Base-by-base conservation (phyloP, 2,113 vertebrate species). In the Deroptyus accipitrinus region DNA sequence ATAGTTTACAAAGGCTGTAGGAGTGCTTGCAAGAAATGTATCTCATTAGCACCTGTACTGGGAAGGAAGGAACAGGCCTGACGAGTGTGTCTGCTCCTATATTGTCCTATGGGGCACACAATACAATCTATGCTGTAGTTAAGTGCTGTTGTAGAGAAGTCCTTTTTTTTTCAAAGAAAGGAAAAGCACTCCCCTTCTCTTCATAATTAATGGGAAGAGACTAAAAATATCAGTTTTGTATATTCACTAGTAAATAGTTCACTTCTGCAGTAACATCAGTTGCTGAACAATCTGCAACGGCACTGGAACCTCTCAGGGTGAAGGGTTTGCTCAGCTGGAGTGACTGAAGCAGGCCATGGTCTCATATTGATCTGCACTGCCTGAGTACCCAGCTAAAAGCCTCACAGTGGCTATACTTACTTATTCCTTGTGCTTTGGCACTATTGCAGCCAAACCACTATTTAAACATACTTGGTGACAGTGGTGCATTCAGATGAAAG, bases 221-320 rank as follows among this genome's bases (percentile, higher is more conserved):
- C 48, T 76, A 69, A 91, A 94, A 92, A 61, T 85, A 90, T 28
- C 27, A 31, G 7, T n/a, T 59, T 79, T 19, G 52, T 68, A 44
- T 48, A 87, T 82, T 67, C 33, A n/a, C 33, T 72, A 68, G 84
- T 55, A 91, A 93, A 94, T 79, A 91, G 91, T 85, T 93, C 42
- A 87, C 62, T 94, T 82, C 37, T 81, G 27, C 19, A 44, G 54
- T 7, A 86, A 35, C 44, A 83, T n/a, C 52, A 83, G 24, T 20
- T 1, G 0, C 35, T 61, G 69, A 75, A 30, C 15, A 92, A 70
- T 59, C 80, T 77, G 52, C 33, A 73, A 3, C 83, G 91, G 88
- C 41, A 90, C 79, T 69, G 24, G 35, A 93, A 62, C 19, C 31
- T 82, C 23, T 86, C 44, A 46, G n/a, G 35, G 7, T 66, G 66